Evolutionary conservation across 2,888 invertebrate species (phyloP).

Genomic region (Drosophila emarginata): DNA sequence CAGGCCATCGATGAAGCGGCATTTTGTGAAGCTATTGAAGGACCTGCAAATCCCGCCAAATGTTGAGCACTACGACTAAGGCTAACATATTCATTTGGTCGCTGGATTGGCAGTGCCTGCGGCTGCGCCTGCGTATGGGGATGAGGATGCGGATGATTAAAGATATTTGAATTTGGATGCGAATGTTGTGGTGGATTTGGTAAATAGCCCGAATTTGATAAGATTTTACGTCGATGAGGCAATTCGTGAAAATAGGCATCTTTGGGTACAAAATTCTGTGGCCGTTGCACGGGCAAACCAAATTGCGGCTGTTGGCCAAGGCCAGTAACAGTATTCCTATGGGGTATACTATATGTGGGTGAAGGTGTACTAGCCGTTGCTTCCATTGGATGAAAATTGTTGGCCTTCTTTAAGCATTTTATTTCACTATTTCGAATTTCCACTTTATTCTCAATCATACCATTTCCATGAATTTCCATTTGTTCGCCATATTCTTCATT

Average conservation of each 20-base stretch:
- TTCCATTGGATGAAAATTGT: constrained; percentile 27
- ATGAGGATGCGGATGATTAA: constrained; percentile 17
- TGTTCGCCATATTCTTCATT: constrained; percentile 7
- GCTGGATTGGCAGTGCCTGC: background rate
- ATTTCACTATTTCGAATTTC: constrained; percentile 70
- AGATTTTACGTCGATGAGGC: constrained; percentile 81
- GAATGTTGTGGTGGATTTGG: constrained; percentile 23
- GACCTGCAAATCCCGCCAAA: background rate
- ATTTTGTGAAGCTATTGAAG: background rate
- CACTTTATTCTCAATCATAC: constrained; percentile 39
- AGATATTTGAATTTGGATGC: constrained; percentile 27
- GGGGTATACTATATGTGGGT: constrained; percentile 27
- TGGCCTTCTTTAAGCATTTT: constrained; percentile 73
- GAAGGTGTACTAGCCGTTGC: constrained; percentile 22
- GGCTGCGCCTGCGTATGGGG: background rate
- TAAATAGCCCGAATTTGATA: constrained; percentile 28
- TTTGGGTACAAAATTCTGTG: constrained; percentile 82
- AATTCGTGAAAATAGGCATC: constrained; percentile 86
- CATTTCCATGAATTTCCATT: constrained; percentile 37
- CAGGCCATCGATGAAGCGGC: constrained; percentile 19
- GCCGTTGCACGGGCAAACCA: constrained; percentile 23
- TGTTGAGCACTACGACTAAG: constrained; percentile 1
- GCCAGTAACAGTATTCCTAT: constrained; percentile 19
- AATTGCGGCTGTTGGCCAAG: constrained; percentile 24
- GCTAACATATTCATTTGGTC: background rate